Evolutionary conservation across 2,888 invertebrate species (phyloP).

Genomic region (Melanostoma mellinum): DNA sequence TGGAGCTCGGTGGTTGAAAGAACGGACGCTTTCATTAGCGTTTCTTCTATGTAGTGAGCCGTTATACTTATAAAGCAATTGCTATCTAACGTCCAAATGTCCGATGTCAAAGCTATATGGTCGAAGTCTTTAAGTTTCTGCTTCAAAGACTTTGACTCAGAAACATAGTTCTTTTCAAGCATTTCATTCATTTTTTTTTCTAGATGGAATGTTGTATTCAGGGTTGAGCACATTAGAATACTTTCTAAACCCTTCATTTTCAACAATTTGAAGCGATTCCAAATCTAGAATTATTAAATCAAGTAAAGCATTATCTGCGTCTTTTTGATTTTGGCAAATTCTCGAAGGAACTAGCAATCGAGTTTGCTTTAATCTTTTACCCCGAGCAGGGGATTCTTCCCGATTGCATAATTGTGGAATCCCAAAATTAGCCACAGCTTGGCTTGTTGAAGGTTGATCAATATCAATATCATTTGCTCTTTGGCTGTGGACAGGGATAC

Average conservation of each 20-base stretch:
- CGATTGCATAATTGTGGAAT: too few species aligned
- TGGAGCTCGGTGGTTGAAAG: constrained; percentile 2
- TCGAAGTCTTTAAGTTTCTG: constrained; percentile 8
- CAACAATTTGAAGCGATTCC: constrained; percentile 3
- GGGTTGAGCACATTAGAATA: constrained; percentile 11
- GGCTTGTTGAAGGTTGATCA: neutral
- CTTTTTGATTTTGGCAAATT: neutral
- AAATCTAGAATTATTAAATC: neutral
- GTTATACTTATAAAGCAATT: constrained; percentile 23
- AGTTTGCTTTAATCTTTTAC: neutral
- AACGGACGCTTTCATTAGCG: neutral
- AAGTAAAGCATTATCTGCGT: neutral
- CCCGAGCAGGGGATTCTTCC: neutral
- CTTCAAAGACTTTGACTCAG: neutral
- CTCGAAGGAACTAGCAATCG: neutral
- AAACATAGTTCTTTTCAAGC: constrained; percentile 9
- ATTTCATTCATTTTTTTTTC: constrained; percentile 6
- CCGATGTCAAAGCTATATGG: constrained; percentile 6
- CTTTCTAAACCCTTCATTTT: constrained; percentile 3
- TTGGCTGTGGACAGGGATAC: neutral
- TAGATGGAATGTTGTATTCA: neutral
- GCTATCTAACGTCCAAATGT: constrained; percentile 14
- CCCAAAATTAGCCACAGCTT: too few species aligned
- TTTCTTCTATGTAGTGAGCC: neutral
- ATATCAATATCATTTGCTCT: neutral